These are phyloP conservation scores for Tyrophagus putrescentiae DNA, from an alignment of 1,140 invertebrate genomes.

Conservation along the genomic window DNA sequence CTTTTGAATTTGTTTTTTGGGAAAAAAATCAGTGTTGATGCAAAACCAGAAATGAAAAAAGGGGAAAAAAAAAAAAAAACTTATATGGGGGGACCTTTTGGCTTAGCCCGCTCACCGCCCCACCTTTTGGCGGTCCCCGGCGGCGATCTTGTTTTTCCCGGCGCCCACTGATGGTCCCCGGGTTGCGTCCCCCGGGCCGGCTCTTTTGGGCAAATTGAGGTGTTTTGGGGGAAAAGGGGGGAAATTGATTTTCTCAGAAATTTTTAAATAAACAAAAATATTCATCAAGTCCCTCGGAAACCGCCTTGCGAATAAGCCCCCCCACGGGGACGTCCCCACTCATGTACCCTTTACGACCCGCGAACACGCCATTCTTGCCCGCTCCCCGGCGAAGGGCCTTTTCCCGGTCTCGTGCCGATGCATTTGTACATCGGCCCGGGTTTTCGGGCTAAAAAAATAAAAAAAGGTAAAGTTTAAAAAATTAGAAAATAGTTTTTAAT, in stretches of 20 bases:
- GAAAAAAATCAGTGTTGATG: too few relatives aligned
- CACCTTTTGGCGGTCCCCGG: slow-evolving; percentile 18
- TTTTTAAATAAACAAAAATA: too few relatives aligned
- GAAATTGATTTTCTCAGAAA: not conserved
- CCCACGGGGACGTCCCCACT: slow-evolving; percentile 25
- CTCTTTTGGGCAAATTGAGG: slow-evolving; percentile 23
- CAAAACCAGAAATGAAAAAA: too few relatives aligned
- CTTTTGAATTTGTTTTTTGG: too few relatives aligned
- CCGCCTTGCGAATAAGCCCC: slow-evolving; percentile 26
- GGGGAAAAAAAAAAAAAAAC: too few relatives aligned
- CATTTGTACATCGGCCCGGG: slow-evolving; percentile 25
- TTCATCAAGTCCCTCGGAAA: slow-evolving; percentile 19
- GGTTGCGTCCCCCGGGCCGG: slow-evolving; percentile 18
- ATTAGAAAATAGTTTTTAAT: not conserved
- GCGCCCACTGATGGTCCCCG: slow-evolving; percentile 9
- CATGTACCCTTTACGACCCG: slow-evolving; percentile 27
- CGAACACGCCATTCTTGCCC: slow-evolving; percentile 24
- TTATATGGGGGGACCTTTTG: too few relatives aligned
- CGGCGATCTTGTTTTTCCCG: slow-evolving; percentile 18
- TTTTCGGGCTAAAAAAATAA: not conserved
- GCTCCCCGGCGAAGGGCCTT: slow-evolving; percentile 22
- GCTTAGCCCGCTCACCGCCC: slow-evolving; percentile 7
- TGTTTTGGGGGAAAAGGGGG: not conserved
- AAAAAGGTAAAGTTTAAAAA: not conserved
- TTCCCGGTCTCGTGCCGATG: slow-evolving; percentile 24